Evolutionary conservation across 2,888 invertebrate genomes (phyloP), one percentile per base, ranked within the genome.

Genomic region (Steromphala cineraria): DNA sequence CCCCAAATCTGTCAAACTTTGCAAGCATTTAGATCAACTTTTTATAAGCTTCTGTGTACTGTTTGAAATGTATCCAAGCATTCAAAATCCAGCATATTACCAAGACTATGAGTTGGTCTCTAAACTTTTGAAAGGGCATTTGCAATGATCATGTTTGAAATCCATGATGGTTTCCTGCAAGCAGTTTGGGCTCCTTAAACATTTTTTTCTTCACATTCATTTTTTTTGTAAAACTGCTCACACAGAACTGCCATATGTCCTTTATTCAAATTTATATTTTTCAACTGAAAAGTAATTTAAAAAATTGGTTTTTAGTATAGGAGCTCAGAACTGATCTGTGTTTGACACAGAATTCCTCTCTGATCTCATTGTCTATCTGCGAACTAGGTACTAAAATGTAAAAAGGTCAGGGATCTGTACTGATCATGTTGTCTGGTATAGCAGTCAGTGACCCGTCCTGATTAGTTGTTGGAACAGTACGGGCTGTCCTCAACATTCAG

Each of bases 61-160:
- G 62, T 62, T 28, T 62, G 28, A 17, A 62, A 62, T 62, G 62
- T 62, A 62, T 62, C 21, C 24, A 62, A 24, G 17, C 40, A 71
- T 10, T 46, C 46, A 1, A 46, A 40, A 10, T 71, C 28, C 31
- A 36, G 71, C 71, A 71, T 31, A 31, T 40, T 71, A 40, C 36
- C 71, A 71, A 71, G 31, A 71, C 71, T 71, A 71, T 31, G 40
- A 31, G 36, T 71, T 36, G 71, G 71, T 71, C 71, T 71, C 71
- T 71, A 71, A 71, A 71, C 71, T 36, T n/a, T 40, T 71, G 36
- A 71, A 71, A 71, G 71, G 71, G 71, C 71, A 71, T 36, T 71
- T 71, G 71, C 71, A 71, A 71, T 71, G 31, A 19, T 36, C 71
- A 36, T 36, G 31, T 71, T 40, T 36, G 71, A 71, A 71, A 71